Evolutionary conservation across 2,113 vertebrate genomes (phyloP).

Genomic region (Enhydra lutris): DNA sequence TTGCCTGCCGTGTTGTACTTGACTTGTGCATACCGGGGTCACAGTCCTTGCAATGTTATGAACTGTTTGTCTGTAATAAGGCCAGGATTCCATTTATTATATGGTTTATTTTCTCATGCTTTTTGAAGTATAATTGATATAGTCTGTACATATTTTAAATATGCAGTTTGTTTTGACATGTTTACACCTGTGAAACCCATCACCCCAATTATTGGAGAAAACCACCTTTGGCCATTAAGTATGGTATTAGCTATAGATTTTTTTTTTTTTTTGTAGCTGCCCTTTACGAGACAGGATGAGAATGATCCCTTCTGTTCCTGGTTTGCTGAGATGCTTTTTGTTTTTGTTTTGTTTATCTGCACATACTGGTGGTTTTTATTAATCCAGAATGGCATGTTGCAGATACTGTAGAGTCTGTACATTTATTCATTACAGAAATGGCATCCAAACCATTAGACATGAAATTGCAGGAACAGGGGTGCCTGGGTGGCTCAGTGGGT

Average conservation of each 20-base stretch:
- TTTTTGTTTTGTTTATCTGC: constrained; percentile 81
- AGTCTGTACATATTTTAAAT: neutral
- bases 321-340: neutral
- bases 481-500: no score
- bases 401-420: constrained; percentile 99
- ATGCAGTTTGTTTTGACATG: neutral
- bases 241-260: neutral
- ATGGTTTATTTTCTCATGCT: neutral
- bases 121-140: neutral
- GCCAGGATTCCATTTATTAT: neutral
- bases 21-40: neutral
- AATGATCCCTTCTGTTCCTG: neutral
- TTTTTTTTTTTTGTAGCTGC: no score
- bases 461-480: constrained; percentile 91
- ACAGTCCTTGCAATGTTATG: neutral
- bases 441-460: constrained; percentile 97
- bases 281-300: neutral
- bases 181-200: neutral
- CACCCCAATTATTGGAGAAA: neutral
- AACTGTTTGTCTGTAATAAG: neutral
- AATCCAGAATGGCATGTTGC: constrained; percentile 99
- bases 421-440: constrained; percentile 99
- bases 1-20: neutral
- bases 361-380: constrained; percentile 99
- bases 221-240: neutral